phyloP scores from a whole-genome alignment of 2,113 vertebrate species.

The Macroglossus sobrinus region DNA sequence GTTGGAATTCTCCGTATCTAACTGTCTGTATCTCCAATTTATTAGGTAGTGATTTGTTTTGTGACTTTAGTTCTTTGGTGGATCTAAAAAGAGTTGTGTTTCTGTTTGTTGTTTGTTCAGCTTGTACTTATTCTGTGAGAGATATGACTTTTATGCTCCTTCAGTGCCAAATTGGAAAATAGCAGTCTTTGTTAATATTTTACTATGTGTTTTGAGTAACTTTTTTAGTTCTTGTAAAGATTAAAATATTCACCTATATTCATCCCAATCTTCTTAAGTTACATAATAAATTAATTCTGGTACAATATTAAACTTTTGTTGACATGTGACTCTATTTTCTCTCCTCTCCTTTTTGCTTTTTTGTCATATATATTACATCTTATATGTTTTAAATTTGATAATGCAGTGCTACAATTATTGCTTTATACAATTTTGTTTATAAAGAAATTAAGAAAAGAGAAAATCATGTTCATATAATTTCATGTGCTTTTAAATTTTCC shows the following conservation, averaged over 20 bases:
- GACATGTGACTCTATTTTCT: neutral
- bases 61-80: neutral
- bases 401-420: neutral
- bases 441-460: neutral
- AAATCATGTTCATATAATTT: neutral
- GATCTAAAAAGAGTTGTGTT: neutral
- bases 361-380: neutral
- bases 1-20: neutral
- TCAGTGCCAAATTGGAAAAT: neutral
- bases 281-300: neutral
- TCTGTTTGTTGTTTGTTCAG: neutral
- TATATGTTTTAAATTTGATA: neutral
- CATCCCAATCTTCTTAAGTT: neutral
- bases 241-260: neutral
- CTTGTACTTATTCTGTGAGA: neutral
- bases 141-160: neutral
- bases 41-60: neutral
- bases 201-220: neutral
- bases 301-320: neutral
- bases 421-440: neutral
- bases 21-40: neutral
- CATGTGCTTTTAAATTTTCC: neutral
- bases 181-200: neutral
- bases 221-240: neutral
- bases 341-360: neutral